A percentile compares a stretch with the other conserved stretches of the same genome.
Evolutionary conservation across 1,140 invertebrate species (phyloP).

Genomic region (Metopolophium dirhodum): DNA sequence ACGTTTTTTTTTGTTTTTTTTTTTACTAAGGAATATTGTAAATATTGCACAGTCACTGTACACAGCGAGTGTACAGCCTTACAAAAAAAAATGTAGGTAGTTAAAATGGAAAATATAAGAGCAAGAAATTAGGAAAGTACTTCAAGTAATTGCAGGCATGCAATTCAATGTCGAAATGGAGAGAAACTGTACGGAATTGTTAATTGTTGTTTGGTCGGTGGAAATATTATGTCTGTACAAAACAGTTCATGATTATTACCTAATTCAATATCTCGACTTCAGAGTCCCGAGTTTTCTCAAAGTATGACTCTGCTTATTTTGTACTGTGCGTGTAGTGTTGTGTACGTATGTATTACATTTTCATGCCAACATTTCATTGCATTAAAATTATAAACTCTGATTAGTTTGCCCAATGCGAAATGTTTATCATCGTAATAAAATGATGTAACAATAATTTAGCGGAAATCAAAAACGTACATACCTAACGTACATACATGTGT

Average conservation of each 20-base stretch:
- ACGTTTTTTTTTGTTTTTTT: not conserved
- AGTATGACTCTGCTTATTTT: not conserved
- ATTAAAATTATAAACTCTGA: not conserved
- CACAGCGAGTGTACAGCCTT: no score
- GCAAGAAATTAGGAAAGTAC: not conserved
- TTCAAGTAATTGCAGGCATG: not conserved
- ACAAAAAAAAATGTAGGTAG: not conserved
- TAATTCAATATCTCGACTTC: not conserved
- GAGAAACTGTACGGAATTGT: not conserved
- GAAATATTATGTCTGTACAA: not conserved
- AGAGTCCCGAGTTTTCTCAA: not conserved
- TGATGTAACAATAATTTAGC: not conserved
- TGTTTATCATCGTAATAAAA: not conserved
- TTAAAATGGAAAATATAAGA: not conserved
- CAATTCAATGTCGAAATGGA: not conserved
- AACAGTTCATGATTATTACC: not conserved
- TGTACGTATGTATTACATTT: not conserved
- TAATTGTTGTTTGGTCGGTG: not conserved
- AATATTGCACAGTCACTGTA: not conserved
- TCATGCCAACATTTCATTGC: not conserved
- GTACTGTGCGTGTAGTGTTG: not conserved
- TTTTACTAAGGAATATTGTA: not conserved
- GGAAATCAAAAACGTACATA: not conserved
- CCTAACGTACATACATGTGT: not conserved
- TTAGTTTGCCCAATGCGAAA: not conserved